These are phyloP conservation scores for Clarias magur DNA, from an alignment of 2,113 vertebrate species.

Conservation along the genomic window DNA sequence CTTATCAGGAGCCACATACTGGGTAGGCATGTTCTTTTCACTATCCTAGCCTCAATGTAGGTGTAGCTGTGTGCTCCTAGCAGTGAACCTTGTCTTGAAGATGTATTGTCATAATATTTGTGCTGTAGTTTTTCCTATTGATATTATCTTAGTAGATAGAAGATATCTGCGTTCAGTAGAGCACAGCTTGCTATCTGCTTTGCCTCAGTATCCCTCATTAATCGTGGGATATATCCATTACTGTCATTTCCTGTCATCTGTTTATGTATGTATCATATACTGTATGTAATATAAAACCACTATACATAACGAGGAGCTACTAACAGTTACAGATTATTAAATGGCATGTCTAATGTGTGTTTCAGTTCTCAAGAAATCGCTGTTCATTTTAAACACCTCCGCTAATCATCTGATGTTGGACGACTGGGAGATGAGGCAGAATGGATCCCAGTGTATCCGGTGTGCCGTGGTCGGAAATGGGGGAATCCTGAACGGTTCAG, in stretches of 20 bases:
- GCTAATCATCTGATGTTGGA: slow-evolving; percentile 70
- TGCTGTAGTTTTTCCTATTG: not conserved
- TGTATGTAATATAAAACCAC: not conserved
- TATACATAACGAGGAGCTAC: not conserved
- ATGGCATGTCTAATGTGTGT: not conserved
- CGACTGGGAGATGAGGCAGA: slow-evolving; percentile 60
- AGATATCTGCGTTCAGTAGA: no score
- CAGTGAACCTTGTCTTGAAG: not conserved
- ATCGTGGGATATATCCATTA: not conserved
- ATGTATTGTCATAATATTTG: not conserved
- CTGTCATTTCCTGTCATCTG: not conserved
- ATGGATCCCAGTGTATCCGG: slow-evolving; percentile 51
- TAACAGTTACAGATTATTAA: not conserved
- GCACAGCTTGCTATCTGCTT: not conserved
- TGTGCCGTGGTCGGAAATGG: slow-evolving; percentile 76
- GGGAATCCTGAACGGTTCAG: slow-evolving; percentile 75
- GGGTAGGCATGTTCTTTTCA: not conserved
- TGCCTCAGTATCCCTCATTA: not conserved
- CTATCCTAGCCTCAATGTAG: not conserved
- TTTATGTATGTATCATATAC: not conserved
- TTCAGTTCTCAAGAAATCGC: slow-evolving; percentile 64
- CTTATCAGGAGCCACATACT: not conserved
- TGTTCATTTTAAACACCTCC: slow-evolving; percentile 69
- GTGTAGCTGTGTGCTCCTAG: not conserved
- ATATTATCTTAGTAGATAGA: not conserved